Evolutionary conservation across 2,797 vertebrate species (phyloP).

Genomic region (Selene dorsalis): DNA sequence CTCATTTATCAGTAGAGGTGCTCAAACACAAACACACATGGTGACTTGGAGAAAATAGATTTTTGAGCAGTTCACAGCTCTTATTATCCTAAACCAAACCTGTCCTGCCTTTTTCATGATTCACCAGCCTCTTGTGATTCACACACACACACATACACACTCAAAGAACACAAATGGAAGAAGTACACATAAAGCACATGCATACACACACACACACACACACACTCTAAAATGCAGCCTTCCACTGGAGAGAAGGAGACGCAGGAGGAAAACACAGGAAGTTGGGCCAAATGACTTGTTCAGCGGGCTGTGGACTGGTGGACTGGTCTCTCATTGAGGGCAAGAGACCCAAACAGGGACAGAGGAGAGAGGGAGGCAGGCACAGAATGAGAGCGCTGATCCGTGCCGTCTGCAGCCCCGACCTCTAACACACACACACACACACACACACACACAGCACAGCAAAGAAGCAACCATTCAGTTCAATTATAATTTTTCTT

Average conservation of each 20-base stretch:
- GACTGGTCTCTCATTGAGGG: background rate
- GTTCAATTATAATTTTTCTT: background rate
- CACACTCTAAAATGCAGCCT: background rate
- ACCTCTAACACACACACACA: constrained; percentile 1
- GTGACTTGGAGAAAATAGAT: background rate
- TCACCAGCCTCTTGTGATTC: background rate
- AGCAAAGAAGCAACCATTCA: background rate
- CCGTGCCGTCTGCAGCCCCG: background rate
- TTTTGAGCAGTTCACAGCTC: background rate
- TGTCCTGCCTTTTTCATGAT: background rate
- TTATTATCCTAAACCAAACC: background rate
- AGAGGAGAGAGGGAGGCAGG: background rate
- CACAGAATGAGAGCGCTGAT: background rate
- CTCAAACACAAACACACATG: background rate
- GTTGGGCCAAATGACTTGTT: constrained; percentile 26
- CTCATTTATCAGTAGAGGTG: background rate
- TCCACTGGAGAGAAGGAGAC: background rate
- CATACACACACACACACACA: background rate
- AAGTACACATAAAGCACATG: background rate
- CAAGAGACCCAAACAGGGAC: background rate
- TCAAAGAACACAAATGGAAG: background rate
- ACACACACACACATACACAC: background rate
- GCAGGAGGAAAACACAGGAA: constrained; percentile 18
- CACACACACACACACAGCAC: background rate
- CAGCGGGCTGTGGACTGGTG: background rate